phyloP scores from a whole-genome alignment of 2,113 vertebrate genomes.

The Xenopus laevis region DNA sequence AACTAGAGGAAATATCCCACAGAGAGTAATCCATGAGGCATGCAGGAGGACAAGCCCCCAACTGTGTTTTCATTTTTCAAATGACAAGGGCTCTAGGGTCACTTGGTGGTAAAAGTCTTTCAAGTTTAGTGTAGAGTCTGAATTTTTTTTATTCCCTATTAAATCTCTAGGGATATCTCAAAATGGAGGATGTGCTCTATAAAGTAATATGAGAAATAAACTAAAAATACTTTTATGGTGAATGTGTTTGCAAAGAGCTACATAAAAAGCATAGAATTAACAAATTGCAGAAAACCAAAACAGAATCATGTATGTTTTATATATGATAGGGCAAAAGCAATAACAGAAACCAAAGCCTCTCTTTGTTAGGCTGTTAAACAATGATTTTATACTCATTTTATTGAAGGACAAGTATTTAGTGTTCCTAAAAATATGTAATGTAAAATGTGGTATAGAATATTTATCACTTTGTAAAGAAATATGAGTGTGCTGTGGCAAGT shows the following conservation, averaged over 20 bases:
- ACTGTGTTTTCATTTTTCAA: slow-evolving; percentile 55
- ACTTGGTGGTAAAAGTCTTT: slow-evolving; percentile 72
- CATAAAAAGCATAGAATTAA: neutral
- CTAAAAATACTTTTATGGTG: neutral
- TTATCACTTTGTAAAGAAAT: too few species aligned
- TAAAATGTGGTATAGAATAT: too few species aligned
- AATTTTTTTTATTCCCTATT: slow-evolving; percentile 55
- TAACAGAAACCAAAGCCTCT: too few species aligned
- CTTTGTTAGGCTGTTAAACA: too few species aligned
- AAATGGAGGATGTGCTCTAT: slow-evolving; percentile 66
- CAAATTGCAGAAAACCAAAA: neutral
- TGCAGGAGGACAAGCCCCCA: slow-evolving; percentile 56
- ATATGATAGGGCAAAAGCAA: too few species aligned
- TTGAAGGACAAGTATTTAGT: too few species aligned
- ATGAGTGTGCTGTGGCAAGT: too few species aligned
- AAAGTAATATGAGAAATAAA: neutral
- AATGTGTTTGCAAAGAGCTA: neutral
- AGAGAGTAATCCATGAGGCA: slow-evolving; percentile 71
- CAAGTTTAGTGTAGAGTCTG: slow-evolving; percentile 71
- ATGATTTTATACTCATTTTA: too few species aligned
- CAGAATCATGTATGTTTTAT: too few species aligned
- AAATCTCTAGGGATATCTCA: slow-evolving; percentile 57
- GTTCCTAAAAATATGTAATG: too few species aligned
- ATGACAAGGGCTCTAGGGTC: slow-evolving; percentile 68
- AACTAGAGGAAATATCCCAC: slow-evolving; percentile 67